Conservation (phyloP, 1,140 invertebrate genomes). For the Micrasema longulum region DNA sequence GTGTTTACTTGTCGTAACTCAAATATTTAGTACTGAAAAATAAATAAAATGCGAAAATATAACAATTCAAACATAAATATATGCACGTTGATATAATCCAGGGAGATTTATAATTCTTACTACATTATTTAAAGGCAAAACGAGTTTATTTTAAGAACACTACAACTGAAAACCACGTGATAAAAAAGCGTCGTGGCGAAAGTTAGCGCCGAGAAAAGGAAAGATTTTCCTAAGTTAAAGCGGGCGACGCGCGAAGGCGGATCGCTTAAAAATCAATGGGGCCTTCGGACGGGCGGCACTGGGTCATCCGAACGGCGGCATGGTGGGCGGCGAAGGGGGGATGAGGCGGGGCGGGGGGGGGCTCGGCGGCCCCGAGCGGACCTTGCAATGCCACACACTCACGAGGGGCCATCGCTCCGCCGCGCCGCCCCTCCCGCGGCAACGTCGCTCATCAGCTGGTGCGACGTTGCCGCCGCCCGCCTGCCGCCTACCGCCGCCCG, state of each 20-base stretch:
- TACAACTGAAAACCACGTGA: slow-evolving; percentile 13
- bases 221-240: slow-evolving; percentile 39
- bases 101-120: no score
- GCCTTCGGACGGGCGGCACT: slow-evolving; percentile 38
- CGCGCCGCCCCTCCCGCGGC: slow-evolving; percentile 51
- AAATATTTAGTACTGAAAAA: no score
- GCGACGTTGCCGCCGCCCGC: slow-evolving; percentile 40
- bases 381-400: slow-evolving; percentile 68
- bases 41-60: no score
- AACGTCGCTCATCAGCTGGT: slow-evolving; percentile 57
- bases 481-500: slow-evolving; percentile 5
- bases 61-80: no score
- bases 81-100: no score
- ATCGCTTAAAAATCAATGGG: slow-evolving; percentile 51
- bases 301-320: slow-evolving; percentile 18
- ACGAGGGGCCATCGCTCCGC: slow-evolving; percentile 63
- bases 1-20: no score
- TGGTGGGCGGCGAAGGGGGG: slow-evolving; percentile 1
- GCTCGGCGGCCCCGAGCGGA: slow-evolving; percentile 60
- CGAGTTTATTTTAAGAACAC: not conserved
- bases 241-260: slow-evolving; percentile 43
- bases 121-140: no score
- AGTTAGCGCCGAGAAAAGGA: slow-evolving; percentile 37
- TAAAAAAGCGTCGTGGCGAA: slow-evolving; percentile 33
- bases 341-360: slow-evolving; percentile 35